phyloP scores from a whole-genome alignment of 2,797 vertebrate genomes.

The Gymnothorax reevesii region DNA sequence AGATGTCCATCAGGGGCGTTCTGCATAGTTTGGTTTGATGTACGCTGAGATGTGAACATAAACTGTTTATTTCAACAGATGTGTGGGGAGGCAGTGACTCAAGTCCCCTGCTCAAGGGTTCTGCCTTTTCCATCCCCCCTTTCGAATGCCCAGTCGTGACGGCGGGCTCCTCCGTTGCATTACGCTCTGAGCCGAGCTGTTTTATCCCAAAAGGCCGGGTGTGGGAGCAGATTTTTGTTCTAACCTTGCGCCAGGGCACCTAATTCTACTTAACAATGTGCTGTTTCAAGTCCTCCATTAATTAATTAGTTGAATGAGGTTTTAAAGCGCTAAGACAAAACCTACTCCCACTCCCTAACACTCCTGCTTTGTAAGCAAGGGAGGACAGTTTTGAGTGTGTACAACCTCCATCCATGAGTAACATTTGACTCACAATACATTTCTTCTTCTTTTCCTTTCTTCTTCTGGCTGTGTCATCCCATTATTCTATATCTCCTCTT shows the following conservation, averaged over 20 bases:
- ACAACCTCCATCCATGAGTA: neutral
- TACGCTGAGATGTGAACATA: neutral
- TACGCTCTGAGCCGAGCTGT: neutral
- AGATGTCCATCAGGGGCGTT: neutral
- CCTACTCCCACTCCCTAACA: neutral
- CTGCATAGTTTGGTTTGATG: neutral
- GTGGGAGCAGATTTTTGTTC: no score
- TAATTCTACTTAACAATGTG: no score
- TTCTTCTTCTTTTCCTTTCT: neutral
- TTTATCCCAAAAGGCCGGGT: neutral
- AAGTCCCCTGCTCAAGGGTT: neutral
- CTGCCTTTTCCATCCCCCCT: neutral
- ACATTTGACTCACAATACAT: neutral
- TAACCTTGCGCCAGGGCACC: no score
- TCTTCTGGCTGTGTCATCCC: neutral
- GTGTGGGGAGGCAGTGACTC: neutral
- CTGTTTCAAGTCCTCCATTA: no score
- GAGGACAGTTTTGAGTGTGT: neutral
- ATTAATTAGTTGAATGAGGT: no score
- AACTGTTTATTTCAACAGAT: neutral
- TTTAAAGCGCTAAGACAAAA: no score
- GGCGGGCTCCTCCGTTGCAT: neutral
- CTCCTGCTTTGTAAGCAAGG: neutral
- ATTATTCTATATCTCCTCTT: neutral
- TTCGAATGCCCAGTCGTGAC: neutral